These are phyloP conservation scores for Diarsia mendica DNA, from an alignment of 2,888 invertebrate genomes.

Conservation along the genomic window DNA sequence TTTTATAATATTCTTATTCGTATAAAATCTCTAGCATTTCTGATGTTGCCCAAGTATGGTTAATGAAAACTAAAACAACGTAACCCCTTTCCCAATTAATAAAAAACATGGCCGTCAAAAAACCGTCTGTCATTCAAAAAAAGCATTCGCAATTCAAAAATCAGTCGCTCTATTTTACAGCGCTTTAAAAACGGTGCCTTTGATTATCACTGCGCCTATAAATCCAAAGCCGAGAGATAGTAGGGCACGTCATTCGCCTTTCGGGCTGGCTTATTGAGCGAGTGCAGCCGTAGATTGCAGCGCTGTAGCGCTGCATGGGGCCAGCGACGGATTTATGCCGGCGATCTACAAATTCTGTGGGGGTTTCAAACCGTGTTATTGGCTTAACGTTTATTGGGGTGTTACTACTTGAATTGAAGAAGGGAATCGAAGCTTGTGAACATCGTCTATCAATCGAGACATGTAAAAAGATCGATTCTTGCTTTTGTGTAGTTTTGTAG, in stretches of 20 bases:
- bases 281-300: slow-evolving; percentile 60
- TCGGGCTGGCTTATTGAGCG: slow-evolving; percentile 67
- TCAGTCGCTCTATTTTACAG: slow-evolving; percentile 43
- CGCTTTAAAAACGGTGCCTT: slow-evolving; percentile 54
- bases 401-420: slow-evolving; percentile 39
- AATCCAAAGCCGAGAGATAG: slow-evolving; percentile 66
- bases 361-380: slow-evolving; percentile 62
- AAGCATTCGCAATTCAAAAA: slow-evolving; percentile 24
- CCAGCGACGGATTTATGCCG: slow-evolving; percentile 60
- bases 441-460: slow-evolving; percentile 5
- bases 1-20: slow-evolving; percentile 31
- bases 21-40: slow-evolving; percentile 17
- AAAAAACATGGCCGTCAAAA: slow-evolving; percentile 5
- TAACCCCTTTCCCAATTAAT: background rate
- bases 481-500: background rate
- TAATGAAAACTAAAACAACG: background rate
- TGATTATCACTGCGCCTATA: slow-evolving; percentile 61
- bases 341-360: slow-evolving; percentile 62
- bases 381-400: slow-evolving; percentile 54
- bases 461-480: slow-evolving; percentile 1
- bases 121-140: slow-evolving; percentile 30
- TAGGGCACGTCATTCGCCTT: slow-evolving; percentile 68
- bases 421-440: slow-evolving; percentile 8
- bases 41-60: background rate
- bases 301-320: slow-evolving; percentile 56